Base-by-base conservation (phyloP, 2,797 vertebrate species). In the Protosalanx chinensis region DNA sequence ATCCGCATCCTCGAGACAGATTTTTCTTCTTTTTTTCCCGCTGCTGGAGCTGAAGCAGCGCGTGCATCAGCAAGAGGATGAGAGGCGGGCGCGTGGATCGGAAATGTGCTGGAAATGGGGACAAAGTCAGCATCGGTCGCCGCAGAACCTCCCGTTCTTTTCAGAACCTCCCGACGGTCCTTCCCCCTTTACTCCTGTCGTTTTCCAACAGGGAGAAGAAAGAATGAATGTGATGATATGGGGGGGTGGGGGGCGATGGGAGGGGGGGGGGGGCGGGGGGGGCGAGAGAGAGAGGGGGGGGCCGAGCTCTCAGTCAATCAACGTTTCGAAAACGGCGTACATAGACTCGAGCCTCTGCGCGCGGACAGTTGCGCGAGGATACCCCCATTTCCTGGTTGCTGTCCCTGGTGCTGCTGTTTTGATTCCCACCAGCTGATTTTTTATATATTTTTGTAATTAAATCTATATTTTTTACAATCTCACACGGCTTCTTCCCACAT, bases 331-430 rank as follows among this genome's bases (percentile, higher is more conserved):
- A 63, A 71, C 63, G 66, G 66, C 73, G 61, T 68, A 65, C 61
- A 53, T 56, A 59, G 15, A 58, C 56, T 46, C 49, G 60, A 71
- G 60, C 78, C 72, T 68, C 51, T 71, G 78, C 66, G 76, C 62
- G 15, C 49, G 46, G 69, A 57, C 56, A 35, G 63, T 29, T 29
- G 66, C 23, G 46, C 35, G 53, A 49, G 69, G 64, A 46, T 53
- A 16, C 60, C 18, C n/a, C 18, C n/a, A 61, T 72, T 12, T n/a
- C 49, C 58, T 84, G 89, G 85, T 88, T 88, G 90, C 87, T 90
- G 89, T 91, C 88, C 87, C 87, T 90, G 87, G 86, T 91, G 85
- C 88, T 90, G 86, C 86, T 87, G 72, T 71, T 1, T 58, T 23
- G 23, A 13, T 46, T 46, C 10, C 41, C 13, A 13, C 41, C 41